These are phyloP conservation scores for Ficedula albicollis DNA, from an alignment of 2,797 vertebrate species.

Conservation along the genomic window DNA sequence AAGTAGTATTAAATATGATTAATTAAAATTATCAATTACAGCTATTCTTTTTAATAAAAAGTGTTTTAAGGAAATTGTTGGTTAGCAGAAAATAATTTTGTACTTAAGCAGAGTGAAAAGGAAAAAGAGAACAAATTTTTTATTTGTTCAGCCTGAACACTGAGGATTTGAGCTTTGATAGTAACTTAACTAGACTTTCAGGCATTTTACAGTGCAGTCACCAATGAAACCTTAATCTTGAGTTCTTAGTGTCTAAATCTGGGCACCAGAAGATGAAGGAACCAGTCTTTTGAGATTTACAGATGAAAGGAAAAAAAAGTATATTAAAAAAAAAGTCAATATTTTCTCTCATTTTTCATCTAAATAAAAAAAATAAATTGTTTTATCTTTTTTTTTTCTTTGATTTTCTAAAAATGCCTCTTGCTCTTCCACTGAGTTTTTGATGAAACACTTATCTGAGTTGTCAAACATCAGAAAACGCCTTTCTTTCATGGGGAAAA, in stretches of 20 bases:
- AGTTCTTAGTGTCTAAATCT: background rate
- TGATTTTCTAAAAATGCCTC: background rate
- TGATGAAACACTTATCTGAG: background rate
- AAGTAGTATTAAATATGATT: background rate
- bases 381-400: too few relatives aligned
- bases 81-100: background rate
- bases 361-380: background rate
- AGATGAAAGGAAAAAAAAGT: background rate
- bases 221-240: background rate
- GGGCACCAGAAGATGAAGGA: background rate
- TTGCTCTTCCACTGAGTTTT: background rate
- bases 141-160: background rate
- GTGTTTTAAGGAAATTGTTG: background rate
- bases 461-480: background rate
- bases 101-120: accelerated
- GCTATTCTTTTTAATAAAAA: background rate
- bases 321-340: background rate
- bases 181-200: background rate
- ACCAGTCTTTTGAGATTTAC: background rate
- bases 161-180: background rate
- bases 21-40: background rate
- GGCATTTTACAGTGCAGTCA: background rate
- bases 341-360: background rate
- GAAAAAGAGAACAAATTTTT: background rate
- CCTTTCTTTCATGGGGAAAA: background rate